Percentiles rank a stretch among this genome's conserved stretches.
Evolutionary conservation across 1,140 invertebrate genomes (phyloP).

Genomic region (Platyscapa corneri): DNA sequence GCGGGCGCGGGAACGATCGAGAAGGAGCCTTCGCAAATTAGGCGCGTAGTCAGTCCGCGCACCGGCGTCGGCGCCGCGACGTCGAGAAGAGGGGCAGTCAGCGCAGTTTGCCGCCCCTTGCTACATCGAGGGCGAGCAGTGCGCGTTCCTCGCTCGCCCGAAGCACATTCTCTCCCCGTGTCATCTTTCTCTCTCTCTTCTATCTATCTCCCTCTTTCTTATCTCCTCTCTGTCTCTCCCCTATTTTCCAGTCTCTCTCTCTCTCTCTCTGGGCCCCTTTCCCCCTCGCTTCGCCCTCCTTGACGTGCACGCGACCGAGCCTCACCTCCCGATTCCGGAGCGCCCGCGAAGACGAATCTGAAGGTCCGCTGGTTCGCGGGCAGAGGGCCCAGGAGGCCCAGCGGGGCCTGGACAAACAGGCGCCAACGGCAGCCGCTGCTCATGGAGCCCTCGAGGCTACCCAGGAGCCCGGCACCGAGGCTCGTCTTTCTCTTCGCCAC

Average conservation of each 20-base stretch:
- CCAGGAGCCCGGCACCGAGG: conserved; percentile 65
- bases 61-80: conserved; percentile 5
- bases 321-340: too few relatives aligned
- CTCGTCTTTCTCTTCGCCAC: conserved; percentile 66
- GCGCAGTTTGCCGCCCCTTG: conserved; percentile 15
- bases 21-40: not conserved
- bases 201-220: not conserved
- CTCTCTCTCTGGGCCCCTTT: not conserved
- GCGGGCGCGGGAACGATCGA: not conserved
- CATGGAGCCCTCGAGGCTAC: conserved; percentile 65
- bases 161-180: not conserved
- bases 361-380: conserved; percentile 46
- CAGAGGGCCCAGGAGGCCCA: conserved; percentile 25
- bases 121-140: conserved; percentile 25
- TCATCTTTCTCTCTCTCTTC: not conserved
- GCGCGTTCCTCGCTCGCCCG: conserved; percentile 22
- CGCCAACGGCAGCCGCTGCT: conserved; percentile 33
- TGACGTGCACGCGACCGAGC: too few relatives aligned
- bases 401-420: conserved; percentile 9
- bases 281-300: not conserved
- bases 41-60: not conserved
- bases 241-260: too few relatives aligned
- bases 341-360: conserved; percentile 19
- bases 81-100: not conserved
- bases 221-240: not conserved